Base-by-base conservation (phyloP, 2,113 vertebrate genomes). In the Rhynchomys soricoides region DNA sequence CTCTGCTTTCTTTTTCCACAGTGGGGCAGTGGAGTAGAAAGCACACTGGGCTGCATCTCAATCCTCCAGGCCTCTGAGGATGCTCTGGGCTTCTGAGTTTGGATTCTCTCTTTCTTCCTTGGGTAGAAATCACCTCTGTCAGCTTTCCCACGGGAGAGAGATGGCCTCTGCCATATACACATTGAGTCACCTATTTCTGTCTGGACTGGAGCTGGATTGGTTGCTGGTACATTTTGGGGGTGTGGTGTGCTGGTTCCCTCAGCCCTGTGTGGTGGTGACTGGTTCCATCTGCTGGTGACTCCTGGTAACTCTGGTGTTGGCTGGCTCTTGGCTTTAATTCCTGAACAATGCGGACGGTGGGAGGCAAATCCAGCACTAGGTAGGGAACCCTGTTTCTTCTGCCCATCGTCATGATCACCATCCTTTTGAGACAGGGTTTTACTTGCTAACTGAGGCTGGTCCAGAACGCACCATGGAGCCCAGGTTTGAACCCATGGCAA, bases 201-300 rank as follows among this genome's bases (percentile, higher is more conserved):
- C 16, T 40, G 40, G 13, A 15, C 31, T 11, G 57, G 62, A 79
- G 55, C 24, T 40, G 68, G 66, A 22, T 37, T 43, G 37, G 48
- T 31, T 13, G 10, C 52, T 2, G 17, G 64, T 22, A 9, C 64
- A 26, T 40, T 9, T 40, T 7, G 52, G 22, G 37, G 37, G 64
- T 52, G 85, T 87, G 68, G 17, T 29, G 7, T 62, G n/a, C 43
- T 48, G 11, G 40, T 22, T 45, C 8, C 0, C 0, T n/a, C 43
- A 62, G 88, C 74, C 26, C 29, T 31, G 50, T 26, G 48, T 79
- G 90, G 86, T 50, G 82, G 82, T 21, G 37, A 92, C 68, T 89
- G 95, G 93, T 86, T 62, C 96, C 97, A 93, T 75, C 97, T 97
- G 78, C 97, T 95, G 95, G 95, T 17, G 1, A 43, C 11, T 89